Conservation (phyloP, 1,140 invertebrate species). For the Goniozus legneri region DNA sequence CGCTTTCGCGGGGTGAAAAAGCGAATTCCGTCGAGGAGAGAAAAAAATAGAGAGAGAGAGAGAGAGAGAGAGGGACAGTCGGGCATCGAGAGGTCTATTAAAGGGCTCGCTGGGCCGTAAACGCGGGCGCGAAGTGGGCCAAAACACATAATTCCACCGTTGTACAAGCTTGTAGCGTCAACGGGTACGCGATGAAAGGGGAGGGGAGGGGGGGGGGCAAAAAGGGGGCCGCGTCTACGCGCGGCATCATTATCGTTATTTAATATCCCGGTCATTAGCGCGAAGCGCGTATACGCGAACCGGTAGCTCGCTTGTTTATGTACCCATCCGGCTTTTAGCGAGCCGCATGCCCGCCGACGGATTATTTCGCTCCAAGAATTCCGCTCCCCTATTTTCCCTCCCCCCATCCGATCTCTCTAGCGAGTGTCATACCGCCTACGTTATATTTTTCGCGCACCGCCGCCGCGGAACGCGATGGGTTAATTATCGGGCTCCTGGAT, state of each 20-base stretch:
- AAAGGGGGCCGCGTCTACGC: conserved; percentile 37
- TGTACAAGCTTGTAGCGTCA: too few species aligned
- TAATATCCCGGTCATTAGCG: conserved; percentile 55
- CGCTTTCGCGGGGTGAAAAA: too few species aligned
- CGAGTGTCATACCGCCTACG: too few species aligned
- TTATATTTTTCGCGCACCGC: too few species aligned
- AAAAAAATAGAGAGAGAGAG: too few species aligned
- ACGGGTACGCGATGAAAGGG: too few species aligned
- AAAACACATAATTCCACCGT: too few species aligned
- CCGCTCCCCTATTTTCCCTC: too few species aligned
- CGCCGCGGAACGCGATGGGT: conserved; percentile 34
- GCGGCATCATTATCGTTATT: conserved; percentile 52
- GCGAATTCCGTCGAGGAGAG: too few species aligned
- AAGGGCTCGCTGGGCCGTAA: conserved; percentile 22
- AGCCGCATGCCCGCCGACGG: conserved; percentile 18
- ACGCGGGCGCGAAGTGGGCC: conserved; percentile 27
- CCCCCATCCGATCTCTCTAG: too few species aligned
- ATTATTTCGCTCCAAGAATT: neutral
- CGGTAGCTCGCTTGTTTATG: conserved; percentile 55
- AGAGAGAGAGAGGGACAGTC: neutral
- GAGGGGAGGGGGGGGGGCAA: conserved; percentile 21
- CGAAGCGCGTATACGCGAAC: too few species aligned
- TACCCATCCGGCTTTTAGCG: conserved; percentile 26
- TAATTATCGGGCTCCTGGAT: conserved; percentile 44
- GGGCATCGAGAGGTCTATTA: conserved; percentile 15